Evolutionary conservation across 2,113 vertebrate species (phyloP).

Genomic region (Daphoenositta chrysoptera): DNA sequence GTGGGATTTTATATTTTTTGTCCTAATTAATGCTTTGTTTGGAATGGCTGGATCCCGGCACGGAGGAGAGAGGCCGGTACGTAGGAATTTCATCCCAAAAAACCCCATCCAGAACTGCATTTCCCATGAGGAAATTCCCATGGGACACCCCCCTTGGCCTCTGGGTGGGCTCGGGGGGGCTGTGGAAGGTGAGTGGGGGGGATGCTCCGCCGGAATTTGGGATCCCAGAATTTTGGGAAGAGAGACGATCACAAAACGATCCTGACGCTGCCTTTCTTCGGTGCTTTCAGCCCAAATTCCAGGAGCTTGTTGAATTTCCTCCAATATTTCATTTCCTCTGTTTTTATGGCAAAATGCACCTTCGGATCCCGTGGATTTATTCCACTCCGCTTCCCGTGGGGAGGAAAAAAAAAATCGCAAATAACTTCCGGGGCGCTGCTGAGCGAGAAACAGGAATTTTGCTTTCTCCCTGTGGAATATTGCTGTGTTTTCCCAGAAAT

Average conservation of each 20-base stretch:
- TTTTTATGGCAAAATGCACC: rapidly evolving
- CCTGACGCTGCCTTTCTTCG: rapidly evolving
- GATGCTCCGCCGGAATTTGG: rapidly evolving
- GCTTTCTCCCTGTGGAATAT: rapidly evolving
- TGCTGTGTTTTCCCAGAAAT: not conserved
- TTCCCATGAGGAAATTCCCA: not conserved
- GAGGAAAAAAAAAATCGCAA: not conserved
- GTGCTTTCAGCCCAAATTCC: not conserved
- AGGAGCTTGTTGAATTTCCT: not conserved
- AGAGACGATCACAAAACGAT: rapidly evolving
- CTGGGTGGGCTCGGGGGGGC: rapidly evolving
- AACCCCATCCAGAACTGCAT: rapidly evolving
- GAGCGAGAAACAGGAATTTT: rapidly evolving
- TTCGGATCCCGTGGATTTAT: rapidly evolving
- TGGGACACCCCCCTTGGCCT: not conserved
- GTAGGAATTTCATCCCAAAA: rapidly evolving
- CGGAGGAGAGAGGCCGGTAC: rapidly evolving
- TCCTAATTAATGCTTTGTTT: not conserved
- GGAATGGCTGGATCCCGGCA: not conserved
- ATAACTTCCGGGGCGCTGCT: rapidly evolving
- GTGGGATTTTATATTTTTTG: rapidly evolving
- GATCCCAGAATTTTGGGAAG: not conserved
- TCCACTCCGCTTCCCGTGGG: rapidly evolving
- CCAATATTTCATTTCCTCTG: rapidly evolving
- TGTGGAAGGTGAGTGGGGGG: not conserved